phyloP scores from a whole-genome alignment of 2,888 invertebrate genomes.

The Palloptera scutellata region DNA sequence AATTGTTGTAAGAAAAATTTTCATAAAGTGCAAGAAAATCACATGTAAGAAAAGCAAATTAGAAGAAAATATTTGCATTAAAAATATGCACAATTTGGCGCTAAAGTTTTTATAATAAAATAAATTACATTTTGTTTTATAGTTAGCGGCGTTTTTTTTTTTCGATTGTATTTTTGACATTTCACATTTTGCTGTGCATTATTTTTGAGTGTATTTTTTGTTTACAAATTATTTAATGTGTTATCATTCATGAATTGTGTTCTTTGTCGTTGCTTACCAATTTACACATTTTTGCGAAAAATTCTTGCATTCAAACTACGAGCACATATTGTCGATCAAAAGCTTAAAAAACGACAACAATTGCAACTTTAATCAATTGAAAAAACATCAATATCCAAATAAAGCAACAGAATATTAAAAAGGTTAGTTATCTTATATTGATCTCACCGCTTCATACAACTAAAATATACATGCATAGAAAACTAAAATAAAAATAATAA shows the following conservation, averaged over 20 bases:
- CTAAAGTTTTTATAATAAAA: too few relatives aligned
- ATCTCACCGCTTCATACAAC: not conserved
- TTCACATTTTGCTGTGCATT: not conserved
- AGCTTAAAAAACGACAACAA: conserved; percentile 22
- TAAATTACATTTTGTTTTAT: too few relatives aligned
- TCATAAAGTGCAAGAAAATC: conserved; percentile 5
- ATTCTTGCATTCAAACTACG: conserved; percentile 33
- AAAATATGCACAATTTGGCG: not conserved
- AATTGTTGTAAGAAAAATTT: too few relatives aligned
- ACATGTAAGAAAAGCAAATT: too few relatives aligned
- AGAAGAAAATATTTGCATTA: too few relatives aligned
- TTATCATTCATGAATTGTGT: conserved; percentile 46
- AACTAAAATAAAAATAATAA: not conserved
- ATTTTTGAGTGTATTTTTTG: conserved; percentile 8
- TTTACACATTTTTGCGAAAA: conserved; percentile 31
- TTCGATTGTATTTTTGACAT: too few relatives aligned
- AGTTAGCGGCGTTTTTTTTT: not conserved
- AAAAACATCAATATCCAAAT: conserved; percentile 7
- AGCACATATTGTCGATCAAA: conserved; percentile 25
- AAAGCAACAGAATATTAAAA: not conserved
- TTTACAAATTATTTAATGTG: conserved; percentile 22
- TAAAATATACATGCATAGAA: not conserved
- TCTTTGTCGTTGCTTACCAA: conserved; percentile 37
- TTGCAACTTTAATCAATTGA: conserved; percentile 10
- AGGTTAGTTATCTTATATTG: conserved; percentile 31